Evolutionary conservation across 2,888 invertebrate species (phyloP), one percentile per base, ranked within the genome.

Genomic region (Caradrina kadenii): DNA sequence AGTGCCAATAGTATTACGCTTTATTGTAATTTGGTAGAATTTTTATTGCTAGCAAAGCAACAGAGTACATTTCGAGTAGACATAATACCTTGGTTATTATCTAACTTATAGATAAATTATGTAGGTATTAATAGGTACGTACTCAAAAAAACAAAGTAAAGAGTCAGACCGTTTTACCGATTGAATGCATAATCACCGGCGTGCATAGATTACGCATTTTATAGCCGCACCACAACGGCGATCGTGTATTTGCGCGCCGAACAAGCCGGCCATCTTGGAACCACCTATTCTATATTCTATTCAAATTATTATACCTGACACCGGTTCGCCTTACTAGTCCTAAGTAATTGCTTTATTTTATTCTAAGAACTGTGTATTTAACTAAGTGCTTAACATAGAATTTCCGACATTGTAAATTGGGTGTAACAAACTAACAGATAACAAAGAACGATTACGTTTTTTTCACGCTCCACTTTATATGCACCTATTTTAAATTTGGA

Each of bases 231-330:
- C 71, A 17, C 60, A 50, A 55, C 42, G 26, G 55, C 64, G 26
- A 26, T 48, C 59, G 48, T 64, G 49, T 70, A 66, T 73, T 78
- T 49, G 79, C 75, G 67, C 69, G 68, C 71, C 76, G 69, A 69
- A 58, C 56, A 60, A 17, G 54, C 61, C 79, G 56, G 84, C 83
- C 83, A 83, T 83, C 61, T 83, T 84, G 73, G 45, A 65, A 26
- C 64, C 21, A 62, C 50, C 35, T 69, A 67, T 45, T 64, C 45
- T 55, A 42, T 74, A 77, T 59, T 80, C 69, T 63, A 76, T 73
- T 79, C 69, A 73, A 83, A 76, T 80, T 69, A 70, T 71, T 66
- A 72, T 55, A 69, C 56, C 10, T 55, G 59, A 50, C 55, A 72
- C 55, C 53, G 60, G 76, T 65, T 73, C 17, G 45, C 45, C 45